A percentile compares a stretch with the other conserved stretches of the same genome.
These are phyloP conservation scores for Nilaparvata lugens DNA, from an alignment of 1,140 invertebrate species.

Conservation along the genomic window DNA sequence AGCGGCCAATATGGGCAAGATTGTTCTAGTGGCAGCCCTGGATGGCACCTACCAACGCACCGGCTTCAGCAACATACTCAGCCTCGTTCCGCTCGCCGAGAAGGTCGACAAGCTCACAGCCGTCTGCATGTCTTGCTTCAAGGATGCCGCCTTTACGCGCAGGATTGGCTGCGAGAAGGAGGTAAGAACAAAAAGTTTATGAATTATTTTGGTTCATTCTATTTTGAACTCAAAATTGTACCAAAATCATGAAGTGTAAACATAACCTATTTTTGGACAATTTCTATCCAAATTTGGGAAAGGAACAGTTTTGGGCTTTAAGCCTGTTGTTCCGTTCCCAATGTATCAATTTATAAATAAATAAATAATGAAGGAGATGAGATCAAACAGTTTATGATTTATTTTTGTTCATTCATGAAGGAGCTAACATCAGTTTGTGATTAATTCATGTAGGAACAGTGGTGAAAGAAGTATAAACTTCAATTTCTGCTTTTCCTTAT, in stretches of 20 bases:
- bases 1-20: constrained; percentile 51
- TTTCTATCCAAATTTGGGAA: no score
- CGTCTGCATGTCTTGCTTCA: constrained; percentile 50
- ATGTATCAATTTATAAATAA: not conserved
- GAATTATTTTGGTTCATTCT: not conserved
- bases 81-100: constrained; percentile 55
- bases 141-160: constrained; percentile 50
- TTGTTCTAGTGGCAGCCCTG: constrained; percentile 52
- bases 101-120: constrained; percentile 50
- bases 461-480: no score
- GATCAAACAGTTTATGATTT: no score
- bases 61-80: constrained; percentile 48
- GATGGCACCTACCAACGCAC: constrained; percentile 51
- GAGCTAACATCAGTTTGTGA: no score
- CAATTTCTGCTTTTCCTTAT: no score
- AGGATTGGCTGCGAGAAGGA: constrained; percentile 41
- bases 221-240: not conserved
- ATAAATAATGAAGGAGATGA: not conserved
- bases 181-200: constrained; percentile 30
- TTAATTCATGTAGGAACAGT: no score
- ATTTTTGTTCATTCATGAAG: no score
- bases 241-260: no score
- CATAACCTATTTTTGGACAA: no score
- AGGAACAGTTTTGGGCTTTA: no score
- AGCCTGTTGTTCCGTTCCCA: not conserved